phyloP scores from a whole-genome alignment of 2,797 vertebrate species.

The Glyptemys insculpta region DNA sequence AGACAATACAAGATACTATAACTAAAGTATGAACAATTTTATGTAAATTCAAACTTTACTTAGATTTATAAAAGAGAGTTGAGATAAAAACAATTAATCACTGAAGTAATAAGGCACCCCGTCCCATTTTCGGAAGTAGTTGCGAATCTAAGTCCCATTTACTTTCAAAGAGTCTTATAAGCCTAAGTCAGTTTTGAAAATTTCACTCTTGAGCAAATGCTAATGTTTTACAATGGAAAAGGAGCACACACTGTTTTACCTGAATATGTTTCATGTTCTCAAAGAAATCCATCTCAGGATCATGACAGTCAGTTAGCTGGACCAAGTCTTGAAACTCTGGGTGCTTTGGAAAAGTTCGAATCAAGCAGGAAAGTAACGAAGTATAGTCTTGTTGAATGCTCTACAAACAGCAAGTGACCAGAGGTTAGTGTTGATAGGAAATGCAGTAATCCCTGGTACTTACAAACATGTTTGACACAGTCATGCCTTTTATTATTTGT shows the following conservation, averaged over 20 bases:
- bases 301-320: conserved; percentile 91
- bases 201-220: neutral
- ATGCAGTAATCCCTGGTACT: neutral
- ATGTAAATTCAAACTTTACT: neutral
- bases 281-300: conserved; percentile 97
- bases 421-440: neutral
- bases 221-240: neutral
- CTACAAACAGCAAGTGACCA: conserved; percentile 78
- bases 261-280: conserved; percentile 99
- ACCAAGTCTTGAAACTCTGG: conserved; percentile 93
- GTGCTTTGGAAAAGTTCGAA: conserved; percentile 89
- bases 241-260: conserved; percentile 78
- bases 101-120: neutral
- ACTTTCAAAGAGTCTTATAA: neutral
- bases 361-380: conserved; percentile 91
- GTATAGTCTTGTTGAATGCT: conserved; percentile 95
- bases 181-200: neutral
- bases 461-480: neutral
- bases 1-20: neutral
- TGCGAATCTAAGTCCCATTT: neutral
- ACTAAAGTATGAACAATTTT: neutral
- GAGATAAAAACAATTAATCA: neutral
- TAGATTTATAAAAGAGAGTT: neutral
- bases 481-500: neutral
- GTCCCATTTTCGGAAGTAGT: neutral